Evolutionary conservation across 2,888 invertebrate genomes (phyloP), one percentile per base, ranked within the genome.

Genomic region (Nowickia ferox): DNA sequence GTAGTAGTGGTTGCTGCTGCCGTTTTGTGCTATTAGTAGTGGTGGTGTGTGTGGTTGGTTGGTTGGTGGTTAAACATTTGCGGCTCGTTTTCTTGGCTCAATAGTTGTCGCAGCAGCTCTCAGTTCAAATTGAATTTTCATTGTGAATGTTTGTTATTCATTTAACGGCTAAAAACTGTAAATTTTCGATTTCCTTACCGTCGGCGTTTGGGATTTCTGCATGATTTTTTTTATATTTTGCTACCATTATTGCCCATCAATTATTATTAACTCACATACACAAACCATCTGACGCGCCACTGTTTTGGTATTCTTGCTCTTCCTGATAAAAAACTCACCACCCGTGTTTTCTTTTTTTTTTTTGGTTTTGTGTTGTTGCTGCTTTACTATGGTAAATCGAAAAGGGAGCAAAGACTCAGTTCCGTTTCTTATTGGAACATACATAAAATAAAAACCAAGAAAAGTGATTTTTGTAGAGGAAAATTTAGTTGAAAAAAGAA

Each of bases 111-210:
- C 89, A 88, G 88, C 87, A 87, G 88, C 88, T 90, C 92, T 92
- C 92, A 92, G 91, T 92, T 90, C 88, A 90, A 91, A 90, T 90
- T 91, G 90, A 92, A 91, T 91, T 90, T 91, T 91, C 91, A 90
- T 90, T 89, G 90, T 90, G 89, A 89, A 89, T 90, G 90, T 84
- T 88, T 82, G 88, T 77, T 63, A 72, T 81, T 87, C 72, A 79
- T 84, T 86, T 59, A 84, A 86, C 84, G 86, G 86, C 61, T 80
- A 68, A 76, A 81, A 83, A 83, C 61, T 76, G 83, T 83, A 86
- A 80, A 83, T 83, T 80, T 83, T 61, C 77, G 72, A 57, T 84
- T 86, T 75, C 63, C 74, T 84, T 78, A 83, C 86, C 89, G 91
- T 88, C 89, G 88, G 88, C 88, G 89, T 82, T 85, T 72, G 61